Conservation (phyloP, 1,140 invertebrate species). For the Tetraneura akinire region DNA sequence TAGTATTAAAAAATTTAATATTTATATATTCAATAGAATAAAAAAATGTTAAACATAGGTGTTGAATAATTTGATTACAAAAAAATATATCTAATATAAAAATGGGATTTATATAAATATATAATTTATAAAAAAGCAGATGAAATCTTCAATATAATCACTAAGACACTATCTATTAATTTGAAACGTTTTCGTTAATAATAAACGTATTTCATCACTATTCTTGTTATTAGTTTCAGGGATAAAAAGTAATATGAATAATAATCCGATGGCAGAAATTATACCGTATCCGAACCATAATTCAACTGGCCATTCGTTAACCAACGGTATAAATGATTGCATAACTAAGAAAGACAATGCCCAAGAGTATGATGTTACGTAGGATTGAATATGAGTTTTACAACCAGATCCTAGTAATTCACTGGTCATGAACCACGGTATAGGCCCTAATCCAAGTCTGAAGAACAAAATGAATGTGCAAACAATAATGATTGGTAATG, state of each 20-base stretch:
- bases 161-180: background rate
- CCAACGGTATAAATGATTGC: constrained; percentile 59
- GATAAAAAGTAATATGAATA: constrained; percentile 75
- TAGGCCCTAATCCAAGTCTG: constrained; percentile 70
- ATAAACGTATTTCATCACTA: constrained; percentile 76
- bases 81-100: too few relatives aligned
- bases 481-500: constrained; percentile 56
- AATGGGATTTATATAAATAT: too few relatives aligned
- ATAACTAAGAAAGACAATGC: constrained; percentile 63
- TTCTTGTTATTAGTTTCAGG: constrained; percentile 91
- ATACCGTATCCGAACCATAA: constrained; percentile 70
- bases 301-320: constrained; percentile 53
- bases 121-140: too few relatives aligned
- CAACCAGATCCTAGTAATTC: constrained; percentile 70
- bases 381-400: constrained; percentile 63
- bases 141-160: too few relatives aligned
- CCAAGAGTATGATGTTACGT: constrained; percentile 62
- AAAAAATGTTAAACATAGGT: too few relatives aligned
- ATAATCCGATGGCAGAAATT: constrained; percentile 70
- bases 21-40: too few relatives aligned
- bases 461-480: constrained; percentile 63
- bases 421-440: constrained; percentile 72
- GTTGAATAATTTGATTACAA: too few relatives aligned
- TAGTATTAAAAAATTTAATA: too few relatives aligned
- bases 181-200: constrained; percentile 58